Evolutionary conservation across 23 tunicate species (phyloP).

Genomic region (Botrylloides violaceus): DNA sequence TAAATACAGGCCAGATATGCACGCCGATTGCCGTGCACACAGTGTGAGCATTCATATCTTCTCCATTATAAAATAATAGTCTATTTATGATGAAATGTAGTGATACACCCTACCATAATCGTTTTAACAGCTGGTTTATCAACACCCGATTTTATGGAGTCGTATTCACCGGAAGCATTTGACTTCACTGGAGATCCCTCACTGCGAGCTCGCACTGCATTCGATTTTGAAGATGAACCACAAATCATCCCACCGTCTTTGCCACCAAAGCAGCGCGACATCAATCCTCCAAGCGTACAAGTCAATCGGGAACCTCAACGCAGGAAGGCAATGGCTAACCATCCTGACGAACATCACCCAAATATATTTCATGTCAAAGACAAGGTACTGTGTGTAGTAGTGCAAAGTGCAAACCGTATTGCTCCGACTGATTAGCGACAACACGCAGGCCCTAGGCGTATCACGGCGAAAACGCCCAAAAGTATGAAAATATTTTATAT

Average conservation of each 20-base stretch:
- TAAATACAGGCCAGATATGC: too few relatives aligned
- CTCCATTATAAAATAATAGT: not conserved
- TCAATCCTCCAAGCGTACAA: not conserved
- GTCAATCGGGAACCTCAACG: not conserved
- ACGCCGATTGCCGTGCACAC: not conserved
- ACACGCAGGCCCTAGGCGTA: too few relatives aligned
- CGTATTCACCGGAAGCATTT: slow-evolving; percentile 23
- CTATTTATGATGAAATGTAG: not conserved
- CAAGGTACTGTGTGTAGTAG: too few relatives aligned
- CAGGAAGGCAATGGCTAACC: not conserved
- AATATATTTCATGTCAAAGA: slow-evolving; percentile 41
- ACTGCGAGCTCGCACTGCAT: slow-evolving; percentile 56
- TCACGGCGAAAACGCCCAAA: too few relatives aligned
- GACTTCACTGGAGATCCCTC: slow-evolving; percentile 43
- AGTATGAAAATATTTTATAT: too few relatives aligned
- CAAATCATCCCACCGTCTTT: slow-evolving; percentile 52
- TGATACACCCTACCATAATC: not conserved
- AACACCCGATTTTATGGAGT: not conserved
- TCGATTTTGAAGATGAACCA: slow-evolving; percentile 43
- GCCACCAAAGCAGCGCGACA: slow-evolving; percentile 19
- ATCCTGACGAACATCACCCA: slow-evolving; percentile 2
- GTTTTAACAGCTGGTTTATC: not conserved
- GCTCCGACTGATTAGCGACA: too few relatives aligned
- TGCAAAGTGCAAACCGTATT: too few relatives aligned
- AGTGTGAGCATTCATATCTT: not conserved